Evolutionary conservation across 2,113 vertebrate species (phyloP).

Genomic region (Crotophaga sulcirostris): DNA sequence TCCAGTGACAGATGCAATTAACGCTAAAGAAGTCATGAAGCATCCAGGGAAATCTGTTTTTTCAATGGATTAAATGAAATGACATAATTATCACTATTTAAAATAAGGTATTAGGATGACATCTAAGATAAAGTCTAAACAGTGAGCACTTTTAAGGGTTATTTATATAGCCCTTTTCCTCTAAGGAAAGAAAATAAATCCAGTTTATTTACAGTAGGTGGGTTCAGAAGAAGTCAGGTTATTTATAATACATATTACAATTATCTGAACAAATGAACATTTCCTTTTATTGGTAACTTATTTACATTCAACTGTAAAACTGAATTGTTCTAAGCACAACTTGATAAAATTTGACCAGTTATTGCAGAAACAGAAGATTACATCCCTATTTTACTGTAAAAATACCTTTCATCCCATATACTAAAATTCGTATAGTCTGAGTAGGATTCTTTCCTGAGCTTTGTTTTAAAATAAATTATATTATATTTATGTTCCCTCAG

Average conservation of each 20-base stretch:
- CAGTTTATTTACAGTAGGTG: background rate
- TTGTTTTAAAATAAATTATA: background rate
- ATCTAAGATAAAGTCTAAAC: background rate
- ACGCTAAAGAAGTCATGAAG: background rate
- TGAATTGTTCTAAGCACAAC: background rate
- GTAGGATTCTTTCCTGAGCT: background rate
- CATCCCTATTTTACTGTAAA: background rate
- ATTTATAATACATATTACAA: background rate
- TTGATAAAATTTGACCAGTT: background rate
- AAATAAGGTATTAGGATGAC: background rate
- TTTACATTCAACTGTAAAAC: background rate
- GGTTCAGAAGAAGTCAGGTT: background rate
- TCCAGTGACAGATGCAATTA: background rate
- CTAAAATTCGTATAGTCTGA: background rate
- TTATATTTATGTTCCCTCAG: background rate
- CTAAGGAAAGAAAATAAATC: background rate
- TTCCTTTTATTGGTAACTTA: background rate
- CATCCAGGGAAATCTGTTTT: background rate
- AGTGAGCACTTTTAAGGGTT: background rate
- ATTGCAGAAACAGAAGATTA: background rate
- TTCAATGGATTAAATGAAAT: background rate
- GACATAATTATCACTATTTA: background rate
- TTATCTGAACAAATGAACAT: background rate
- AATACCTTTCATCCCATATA: background rate
- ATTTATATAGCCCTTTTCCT: background rate